Base-by-base conservation (phyloP, 2,888 invertebrate species). In the Orthosia incerta region DNA sequence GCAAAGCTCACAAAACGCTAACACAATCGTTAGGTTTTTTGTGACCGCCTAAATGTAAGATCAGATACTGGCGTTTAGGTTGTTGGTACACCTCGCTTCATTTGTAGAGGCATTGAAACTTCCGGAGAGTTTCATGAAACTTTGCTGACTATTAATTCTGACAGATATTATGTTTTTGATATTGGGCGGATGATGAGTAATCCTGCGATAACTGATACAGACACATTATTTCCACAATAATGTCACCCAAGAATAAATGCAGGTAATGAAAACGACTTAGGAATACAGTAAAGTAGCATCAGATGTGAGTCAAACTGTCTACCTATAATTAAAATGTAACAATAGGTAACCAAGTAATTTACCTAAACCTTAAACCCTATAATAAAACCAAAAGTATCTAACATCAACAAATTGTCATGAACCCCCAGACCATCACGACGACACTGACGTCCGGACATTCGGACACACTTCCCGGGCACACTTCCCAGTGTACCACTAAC, bases 401-500 rank as follows among this genome's bases (percentile, higher is more conserved):
- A 39, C 39, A 26, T 62, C 46, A 20, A 56, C 65, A 81, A 72
- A 72, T 55, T 26, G 63, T 67, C 55, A 39, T 69, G 16, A 61
- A 57, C 13, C 65, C 66, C n/a, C 50, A 55, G 18, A 50, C 62
- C 53, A 26, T n/a, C 57, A 39, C 71, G 61, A 64, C 71, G 68
- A 71, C 77, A 76, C 71, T 71, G 31, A 68, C 65, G 60, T 73
- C 76, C 71, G 67, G 63, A 68, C 74, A 50, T 67, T 71, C 61
- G 72, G 65, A 73, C 84, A 75, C 63, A 74, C 60, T 74, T 71
- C 87, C 87, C 89, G 71, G 63, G 70, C 83, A 70, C 64, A 76
- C 59, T 75, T 77, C 88, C 87, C 89, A 79, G 83, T 93, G 89
- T 90, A 88, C 82, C 86, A 82, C 89, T 86, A 85, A 85, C 91